Conservation (phyloP, 2,797 vertebrate species). For the Betta splendens region DNA sequence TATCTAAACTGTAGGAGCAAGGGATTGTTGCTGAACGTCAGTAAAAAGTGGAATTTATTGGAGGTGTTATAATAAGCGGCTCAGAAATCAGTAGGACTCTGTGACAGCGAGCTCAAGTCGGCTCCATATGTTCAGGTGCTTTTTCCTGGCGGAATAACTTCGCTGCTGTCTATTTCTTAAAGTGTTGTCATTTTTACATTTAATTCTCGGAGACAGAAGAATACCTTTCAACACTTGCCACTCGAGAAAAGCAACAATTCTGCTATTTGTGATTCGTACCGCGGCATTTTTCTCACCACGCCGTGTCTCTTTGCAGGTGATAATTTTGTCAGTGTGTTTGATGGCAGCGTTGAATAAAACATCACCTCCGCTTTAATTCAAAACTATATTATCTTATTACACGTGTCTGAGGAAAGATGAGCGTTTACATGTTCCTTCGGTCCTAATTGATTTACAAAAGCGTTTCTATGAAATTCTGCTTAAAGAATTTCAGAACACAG, state of each 20-base stretch:
- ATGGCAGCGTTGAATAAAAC: conserved; percentile 55
- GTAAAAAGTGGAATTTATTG: not conserved
- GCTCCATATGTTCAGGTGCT: conserved; percentile 49
- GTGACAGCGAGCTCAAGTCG: conserved; percentile 29
- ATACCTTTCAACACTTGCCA: conserved; percentile 76
- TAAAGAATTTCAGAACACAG: too few species aligned
- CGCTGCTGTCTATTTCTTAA: conserved; percentile 35
- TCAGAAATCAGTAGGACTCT: not conserved
- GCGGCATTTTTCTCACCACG: conserved; percentile 55
- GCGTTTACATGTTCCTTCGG: too few species aligned
- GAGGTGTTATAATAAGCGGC: conserved; percentile 12
- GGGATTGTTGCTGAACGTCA: conserved; percentile 27
- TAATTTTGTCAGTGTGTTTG: conserved; percentile 65
- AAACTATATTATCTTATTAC: conserved; percentile 19
- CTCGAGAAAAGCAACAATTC: conserved; percentile 51
- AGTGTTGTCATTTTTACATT: conserved; percentile 60
- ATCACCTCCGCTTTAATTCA: conserved; percentile 32
- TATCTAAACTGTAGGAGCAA: conserved; percentile 18
- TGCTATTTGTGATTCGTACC: conserved; percentile 47
- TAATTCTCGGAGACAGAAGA: conserved; percentile 60
- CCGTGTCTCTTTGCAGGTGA: conserved; percentile 58
- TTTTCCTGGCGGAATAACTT: conserved; percentile 6
- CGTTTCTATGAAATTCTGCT: too few species aligned
- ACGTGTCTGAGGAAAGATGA: conserved; percentile 16
- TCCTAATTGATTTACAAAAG: too few species aligned